Evolutionary conservation across 2,113 vertebrate species (phyloP).

Genomic region (Girardinichthys multiradiatus): DNA sequence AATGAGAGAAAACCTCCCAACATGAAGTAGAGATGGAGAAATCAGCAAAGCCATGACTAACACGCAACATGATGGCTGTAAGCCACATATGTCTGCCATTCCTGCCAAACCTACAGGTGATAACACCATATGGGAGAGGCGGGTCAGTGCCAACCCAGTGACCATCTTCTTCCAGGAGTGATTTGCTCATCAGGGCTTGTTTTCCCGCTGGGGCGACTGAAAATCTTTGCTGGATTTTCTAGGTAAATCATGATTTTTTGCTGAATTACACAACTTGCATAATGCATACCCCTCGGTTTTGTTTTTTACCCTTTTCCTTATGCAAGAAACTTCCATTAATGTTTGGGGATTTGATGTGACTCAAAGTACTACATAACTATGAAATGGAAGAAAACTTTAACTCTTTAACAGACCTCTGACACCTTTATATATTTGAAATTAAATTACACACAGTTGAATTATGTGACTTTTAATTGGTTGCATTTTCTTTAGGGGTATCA

Average conservation of each 20-base stretch:
- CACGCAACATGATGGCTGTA: constrained; percentile 50
- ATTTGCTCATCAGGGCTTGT: constrained; percentile 40
- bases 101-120: constrained; percentile 80
- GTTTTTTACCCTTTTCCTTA: no score
- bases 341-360: no score
- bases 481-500: no score
- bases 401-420: no score
- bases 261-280: no score
- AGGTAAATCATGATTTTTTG: background rate
- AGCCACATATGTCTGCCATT: constrained; percentile 72
- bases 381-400: no score
- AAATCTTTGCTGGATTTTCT: background rate
- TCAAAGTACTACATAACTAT: no score
- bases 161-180: constrained; percentile 36
- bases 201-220: constrained; percentile 22
- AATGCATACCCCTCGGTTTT: no score
- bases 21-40: constrained; percentile 12
- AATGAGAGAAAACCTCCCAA: constrained; percentile 27
- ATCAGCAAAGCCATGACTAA: constrained; percentile 49
- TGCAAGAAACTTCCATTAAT: no score
- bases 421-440: no score
- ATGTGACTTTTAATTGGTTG: no score
- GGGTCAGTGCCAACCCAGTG: constrained; percentile 63
- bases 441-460: no score
- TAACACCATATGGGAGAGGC: constrained; percentile 76